Base-by-base conservation (phyloP, 2,888 invertebrate species). In the Meiosimyza platycephala region DNA sequence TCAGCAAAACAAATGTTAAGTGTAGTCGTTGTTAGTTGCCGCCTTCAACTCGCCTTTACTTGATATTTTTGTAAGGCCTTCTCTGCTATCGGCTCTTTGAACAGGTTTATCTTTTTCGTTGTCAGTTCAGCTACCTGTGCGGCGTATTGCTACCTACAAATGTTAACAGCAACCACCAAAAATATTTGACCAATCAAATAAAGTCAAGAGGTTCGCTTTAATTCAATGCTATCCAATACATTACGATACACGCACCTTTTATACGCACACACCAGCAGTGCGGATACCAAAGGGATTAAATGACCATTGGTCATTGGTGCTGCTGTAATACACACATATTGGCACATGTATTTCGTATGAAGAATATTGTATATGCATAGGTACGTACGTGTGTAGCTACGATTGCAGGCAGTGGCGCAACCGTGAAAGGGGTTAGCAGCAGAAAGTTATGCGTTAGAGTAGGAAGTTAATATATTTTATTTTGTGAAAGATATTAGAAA, bases 161-260 rank as follows among this genome's bases (percentile, higher is more conserved):
- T 65, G 52, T 22, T 13, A 59, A n/a, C n/a, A n/a, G 59, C 72
- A 63, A 75, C 74, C 74, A 74, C 75, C 75, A 18, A 70, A 59
- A 66, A 50, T 70, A 18, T 64, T 40, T 40, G 59, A 50, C 68
- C 69, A 74, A 66, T 66, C 54, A 54, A 66, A 66, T 40, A 40
- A 28, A 15, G 54, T 28, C 15, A 54, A 54, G 66, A 28, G 66
- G 9, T 40, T 51, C 28, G 16, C 16, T 15, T 16, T 33, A 16
- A 50, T 22, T 22, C 15, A 13, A 64, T 12, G 28, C 52, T 4
- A 5, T 15, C 65, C 28, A 28, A 40, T 40, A 66, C 52, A 54
- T 54, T n/a, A 22, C 65, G 50, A 22, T 65, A 28, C 65, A 66
- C 22, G 33, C 54, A 54, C 33, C 40, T 54, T 66, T 28, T 22